Evolutionary conservation across 2,888 invertebrate species (phyloP).

Genomic region (Polylopha cassiicola): DNA sequence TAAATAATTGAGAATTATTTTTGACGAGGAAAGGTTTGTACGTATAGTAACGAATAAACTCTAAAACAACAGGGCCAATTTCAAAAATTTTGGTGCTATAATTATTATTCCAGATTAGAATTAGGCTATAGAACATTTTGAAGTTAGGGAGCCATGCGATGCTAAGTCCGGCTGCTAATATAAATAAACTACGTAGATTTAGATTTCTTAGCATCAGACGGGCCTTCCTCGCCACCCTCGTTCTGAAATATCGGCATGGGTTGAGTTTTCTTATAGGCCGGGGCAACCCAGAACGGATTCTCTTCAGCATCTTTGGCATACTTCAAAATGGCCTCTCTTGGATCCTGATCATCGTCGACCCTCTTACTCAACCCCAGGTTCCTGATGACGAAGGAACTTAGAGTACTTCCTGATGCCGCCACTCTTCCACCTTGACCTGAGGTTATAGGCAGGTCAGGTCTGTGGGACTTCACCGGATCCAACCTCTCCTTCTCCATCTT

Average conservation of each 20-base stretch:
- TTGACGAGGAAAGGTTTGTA: no score
- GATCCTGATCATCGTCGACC: constrained; percentile 95
- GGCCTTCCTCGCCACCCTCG: constrained; percentile 67
- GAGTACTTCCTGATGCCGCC: constrained; percentile 95
- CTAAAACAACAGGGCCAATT: no score
- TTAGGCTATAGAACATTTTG: no score
- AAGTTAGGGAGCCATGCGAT: no score
- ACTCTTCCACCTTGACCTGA: constrained; percentile 95
- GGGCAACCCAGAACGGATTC: constrained; percentile 97
- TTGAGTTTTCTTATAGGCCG: constrained; percentile 93
- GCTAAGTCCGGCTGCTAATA: no score
- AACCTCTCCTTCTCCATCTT: constrained; percentile 93
- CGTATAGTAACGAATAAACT: no score
- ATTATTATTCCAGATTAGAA: no score
- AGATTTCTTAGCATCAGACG: constrained; percentile 73
- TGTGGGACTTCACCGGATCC: constrained; percentile 88
- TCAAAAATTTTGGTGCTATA: no score
- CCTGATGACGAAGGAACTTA: constrained; percentile 97
- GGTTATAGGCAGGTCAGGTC: constrained; percentile 92
- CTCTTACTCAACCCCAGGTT: constrained; percentile 95
- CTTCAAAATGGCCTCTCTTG: constrained; percentile 94
- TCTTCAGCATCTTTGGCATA: constrained; percentile 97
- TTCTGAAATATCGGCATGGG: constrained; percentile 88
- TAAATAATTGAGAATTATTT: no score
- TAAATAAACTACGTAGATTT: constrained; percentile 46